These are phyloP conservation scores for Brassicogethes aeneus DNA, from an alignment of 2,888 invertebrate genomes.

Conservation along the genomic window DNA sequence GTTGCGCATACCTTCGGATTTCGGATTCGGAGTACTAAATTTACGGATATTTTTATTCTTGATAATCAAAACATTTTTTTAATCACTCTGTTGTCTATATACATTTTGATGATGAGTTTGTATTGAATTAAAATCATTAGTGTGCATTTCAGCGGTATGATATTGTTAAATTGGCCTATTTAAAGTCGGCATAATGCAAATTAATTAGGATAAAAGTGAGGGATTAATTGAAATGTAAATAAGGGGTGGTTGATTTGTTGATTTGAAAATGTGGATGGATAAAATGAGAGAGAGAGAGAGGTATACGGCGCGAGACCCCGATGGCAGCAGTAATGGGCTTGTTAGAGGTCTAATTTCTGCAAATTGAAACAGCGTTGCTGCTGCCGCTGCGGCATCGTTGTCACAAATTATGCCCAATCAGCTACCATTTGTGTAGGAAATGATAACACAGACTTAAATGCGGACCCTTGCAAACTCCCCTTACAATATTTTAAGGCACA, in stretches of 20 bases:
- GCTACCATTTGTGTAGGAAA: constrained; percentile 32
- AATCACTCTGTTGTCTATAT: too few relatives aligned
- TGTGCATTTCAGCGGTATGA: too few relatives aligned
- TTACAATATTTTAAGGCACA: too few relatives aligned
- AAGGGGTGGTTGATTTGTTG: constrained; percentile 1
- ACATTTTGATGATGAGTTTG: too few relatives aligned
- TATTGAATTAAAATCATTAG: too few relatives aligned
- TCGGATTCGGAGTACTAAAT: too few relatives aligned
- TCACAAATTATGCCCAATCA: constrained; percentile 34
- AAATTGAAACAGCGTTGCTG: constrained; percentile 23
- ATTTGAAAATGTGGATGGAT: constrained; percentile 6
- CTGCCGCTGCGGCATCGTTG: constrained; percentile 24
- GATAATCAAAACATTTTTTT: too few relatives aligned
- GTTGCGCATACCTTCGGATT: too few relatives aligned
- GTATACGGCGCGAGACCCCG: constrained; percentile 3
- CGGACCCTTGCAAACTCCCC: neutral
- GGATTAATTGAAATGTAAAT: neutral
- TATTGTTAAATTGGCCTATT: too few relatives aligned
- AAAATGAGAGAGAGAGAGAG: constrained; percentile 5
- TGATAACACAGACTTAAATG: constrained; percentile 8
- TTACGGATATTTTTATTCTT: too few relatives aligned
- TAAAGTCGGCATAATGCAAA: too few relatives aligned
- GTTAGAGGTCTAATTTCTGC: constrained; percentile 25
- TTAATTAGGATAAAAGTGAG: too few relatives aligned
- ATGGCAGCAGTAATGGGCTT: constrained; percentile 28